Percentiles rank a stretch among this genome's conserved stretches.
Conservation (phyloP, 2,797 vertebrate species). For the Heterohyrax brucei region DNA sequence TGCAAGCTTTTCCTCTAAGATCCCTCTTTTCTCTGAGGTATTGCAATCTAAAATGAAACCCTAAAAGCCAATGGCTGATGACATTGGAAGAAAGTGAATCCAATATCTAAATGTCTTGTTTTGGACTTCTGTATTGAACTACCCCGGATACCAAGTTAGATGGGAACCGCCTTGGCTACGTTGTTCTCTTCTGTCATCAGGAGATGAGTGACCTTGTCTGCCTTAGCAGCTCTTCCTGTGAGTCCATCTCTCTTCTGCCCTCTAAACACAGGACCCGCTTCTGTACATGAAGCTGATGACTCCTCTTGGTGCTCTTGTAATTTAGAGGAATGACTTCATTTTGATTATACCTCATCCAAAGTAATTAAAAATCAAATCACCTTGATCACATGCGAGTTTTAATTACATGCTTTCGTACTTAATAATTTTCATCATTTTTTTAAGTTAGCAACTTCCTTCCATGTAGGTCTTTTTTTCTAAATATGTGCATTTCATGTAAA, state of each 20-base stretch:
- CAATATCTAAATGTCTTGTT: slow-evolving; percentile 32
- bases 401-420: not conserved
- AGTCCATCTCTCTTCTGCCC: slow-evolving; percentile 26
- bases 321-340: slow-evolving; percentile 68
- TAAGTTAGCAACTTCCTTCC: slow-evolving; percentile 33
- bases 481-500: not conserved
- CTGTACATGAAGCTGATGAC: slow-evolving; percentile 47
- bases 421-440: slow-evolving; percentile 38
- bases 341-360: slow-evolving; percentile 40
- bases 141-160: not conserved
- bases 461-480: not conserved
- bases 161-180: slow-evolving; percentile 42
- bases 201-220: slow-evolving; percentile 64
- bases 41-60: not conserved
- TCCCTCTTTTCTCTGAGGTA: slow-evolving; percentile 6
- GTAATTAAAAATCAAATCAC: slow-evolving; percentile 42
- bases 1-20: slow-evolving; percentile 46
- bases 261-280: slow-evolving; percentile 3
- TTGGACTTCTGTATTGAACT: not conserved
- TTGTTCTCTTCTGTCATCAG: slow-evolving; percentile 35
- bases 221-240: slow-evolving; percentile 26
- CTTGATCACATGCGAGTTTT: slow-evolving; percentile 31
- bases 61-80: not conserved
- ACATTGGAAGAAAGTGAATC: not conserved
- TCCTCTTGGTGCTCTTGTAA: slow-evolving; percentile 47